Evolutionary conservation across 37 sponge, comb jelly and placozoan genomes (phyloP).

Genomic region (Ianthella basta): DNA sequence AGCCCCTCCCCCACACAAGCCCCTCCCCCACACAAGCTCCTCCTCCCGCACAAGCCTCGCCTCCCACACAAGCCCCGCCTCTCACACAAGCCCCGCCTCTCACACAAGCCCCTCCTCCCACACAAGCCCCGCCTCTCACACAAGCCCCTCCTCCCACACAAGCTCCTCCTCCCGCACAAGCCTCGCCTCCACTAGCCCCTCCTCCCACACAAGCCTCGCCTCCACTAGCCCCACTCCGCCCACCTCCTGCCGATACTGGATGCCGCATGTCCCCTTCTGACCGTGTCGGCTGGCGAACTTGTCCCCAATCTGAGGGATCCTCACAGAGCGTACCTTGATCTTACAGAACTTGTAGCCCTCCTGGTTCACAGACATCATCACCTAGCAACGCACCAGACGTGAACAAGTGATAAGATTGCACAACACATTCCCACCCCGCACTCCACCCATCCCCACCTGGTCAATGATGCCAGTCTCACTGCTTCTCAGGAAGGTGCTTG

Average conservation of each 20-base stretch:
- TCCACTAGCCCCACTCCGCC: constrained; percentile 24
- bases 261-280: constrained; percentile 99
- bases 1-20: too few species aligned
- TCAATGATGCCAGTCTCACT: constrained; percentile 98
- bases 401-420: too few species aligned
- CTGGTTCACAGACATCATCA: constrained; percentile 95
- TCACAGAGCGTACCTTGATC: constrained; percentile 93
- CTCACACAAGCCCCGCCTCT: too few species aligned
- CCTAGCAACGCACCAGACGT: constrained; percentile 38
- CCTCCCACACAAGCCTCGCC: background rate
- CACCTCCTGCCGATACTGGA: constrained; percentile 96
- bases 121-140: too few species aligned
- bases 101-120: too few species aligned
- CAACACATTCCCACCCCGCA: too few species aligned
- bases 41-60: too few species aligned
- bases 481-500: constrained; percentile 92
- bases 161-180: background rate
- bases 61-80: too few species aligned
- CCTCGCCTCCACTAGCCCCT: background rate
- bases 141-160: background rate
- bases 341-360: constrained; percentile 99
- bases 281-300: constrained; percentile 99
- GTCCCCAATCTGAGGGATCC: constrained; percentile 99
- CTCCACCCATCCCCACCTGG: constrained; percentile 65
- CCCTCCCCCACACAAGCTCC: too few species aligned